Evolutionary conservation across 2,797 vertebrate genomes (phyloP).

Genomic region (Scomberomorus guttatus): DNA sequence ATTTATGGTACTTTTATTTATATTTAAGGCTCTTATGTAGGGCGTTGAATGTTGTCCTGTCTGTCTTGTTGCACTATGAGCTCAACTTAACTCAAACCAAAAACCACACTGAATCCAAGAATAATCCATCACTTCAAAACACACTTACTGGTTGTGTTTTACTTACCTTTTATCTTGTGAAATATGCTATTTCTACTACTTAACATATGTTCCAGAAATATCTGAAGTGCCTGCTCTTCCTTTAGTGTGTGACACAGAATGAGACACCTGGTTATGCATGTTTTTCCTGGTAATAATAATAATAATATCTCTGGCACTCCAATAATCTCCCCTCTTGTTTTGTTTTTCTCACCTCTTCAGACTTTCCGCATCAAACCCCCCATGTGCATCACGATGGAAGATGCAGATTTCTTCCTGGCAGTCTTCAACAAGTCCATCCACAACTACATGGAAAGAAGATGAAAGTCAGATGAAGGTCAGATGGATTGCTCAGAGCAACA

Average conservation of each 20-base stretch:
- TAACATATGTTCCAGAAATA: background rate
- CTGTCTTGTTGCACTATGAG: no score
- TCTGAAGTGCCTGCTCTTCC: background rate
- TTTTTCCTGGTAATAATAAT: background rate
- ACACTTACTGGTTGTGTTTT: no score
- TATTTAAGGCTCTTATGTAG: no score
- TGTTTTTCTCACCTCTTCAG: conserved; percentile 71
- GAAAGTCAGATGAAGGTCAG: conserved; percentile 10
- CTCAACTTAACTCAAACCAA: no score
- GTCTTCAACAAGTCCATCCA: conserved; percentile 86
- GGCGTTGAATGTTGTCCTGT: no score
- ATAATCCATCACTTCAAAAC: no score
- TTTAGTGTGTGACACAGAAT: background rate
- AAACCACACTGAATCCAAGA: no score
- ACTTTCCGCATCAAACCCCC: conserved; percentile 92
- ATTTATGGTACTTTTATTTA: no score
- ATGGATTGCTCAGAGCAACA: background rate
- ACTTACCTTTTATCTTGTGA: no score
- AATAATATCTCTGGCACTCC: background rate
- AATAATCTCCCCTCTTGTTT: conserved; percentile 9
- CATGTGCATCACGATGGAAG: conserved; percentile 92
- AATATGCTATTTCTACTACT: no score
- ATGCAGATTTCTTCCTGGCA: conserved; percentile 90
- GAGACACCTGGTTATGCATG: background rate
- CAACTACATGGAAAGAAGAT: conserved; percentile 83